These are phyloP conservation scores for Oxytorus armatus DNA, from an alignment of 2,888 invertebrate species.

Conservation along the genomic window DNA sequence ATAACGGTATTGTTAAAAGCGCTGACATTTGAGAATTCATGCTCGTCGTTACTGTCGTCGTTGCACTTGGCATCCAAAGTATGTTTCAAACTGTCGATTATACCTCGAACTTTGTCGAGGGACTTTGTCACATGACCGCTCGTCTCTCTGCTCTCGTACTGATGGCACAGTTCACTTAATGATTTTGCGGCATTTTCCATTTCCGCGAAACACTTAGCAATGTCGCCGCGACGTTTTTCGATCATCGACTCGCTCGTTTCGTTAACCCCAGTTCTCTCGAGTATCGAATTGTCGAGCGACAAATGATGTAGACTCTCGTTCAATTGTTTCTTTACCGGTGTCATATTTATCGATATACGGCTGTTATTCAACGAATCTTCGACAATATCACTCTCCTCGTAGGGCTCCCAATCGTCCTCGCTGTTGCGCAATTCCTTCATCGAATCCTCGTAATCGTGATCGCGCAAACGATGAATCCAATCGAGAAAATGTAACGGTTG, in stretches of 20 bases:
- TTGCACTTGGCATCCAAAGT: conserved; percentile 65
- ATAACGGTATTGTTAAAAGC: conserved; percentile 71
- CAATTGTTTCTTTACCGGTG: conserved; percentile 80
- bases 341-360: conserved; percentile 81
- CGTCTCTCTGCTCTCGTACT: conserved; percentile 73
- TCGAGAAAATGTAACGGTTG: conserved; percentile 79
- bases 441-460: conserved; percentile 80
- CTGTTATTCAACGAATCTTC: conserved; percentile 77
- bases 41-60: conserved; percentile 50
- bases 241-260: conserved; percentile 70
- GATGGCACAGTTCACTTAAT: conserved; percentile 77
- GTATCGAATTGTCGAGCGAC: conserved; percentile 78
- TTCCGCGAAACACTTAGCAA: conserved; percentile 78
- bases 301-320: conserved; percentile 82
- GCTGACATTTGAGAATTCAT: conserved; percentile 60
- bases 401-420: conserved; percentile 78
- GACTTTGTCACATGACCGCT: conserved; percentile 74
- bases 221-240: conserved; percentile 75
- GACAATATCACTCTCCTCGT: conserved; percentile 76
- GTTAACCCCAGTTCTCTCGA: conserved; percentile 71
- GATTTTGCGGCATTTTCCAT: conserved; percentile 80
- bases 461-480: conserved; percentile 81
- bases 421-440: conserved; percentile 78
- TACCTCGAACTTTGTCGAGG: conserved; percentile 75
- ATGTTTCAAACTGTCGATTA: conserved; percentile 74